Evolutionary conservation across 2,797 vertebrate genomes (phyloP), one percentile per base, ranked within the genome.

Genomic region (Lerista edwardsae): DNA sequence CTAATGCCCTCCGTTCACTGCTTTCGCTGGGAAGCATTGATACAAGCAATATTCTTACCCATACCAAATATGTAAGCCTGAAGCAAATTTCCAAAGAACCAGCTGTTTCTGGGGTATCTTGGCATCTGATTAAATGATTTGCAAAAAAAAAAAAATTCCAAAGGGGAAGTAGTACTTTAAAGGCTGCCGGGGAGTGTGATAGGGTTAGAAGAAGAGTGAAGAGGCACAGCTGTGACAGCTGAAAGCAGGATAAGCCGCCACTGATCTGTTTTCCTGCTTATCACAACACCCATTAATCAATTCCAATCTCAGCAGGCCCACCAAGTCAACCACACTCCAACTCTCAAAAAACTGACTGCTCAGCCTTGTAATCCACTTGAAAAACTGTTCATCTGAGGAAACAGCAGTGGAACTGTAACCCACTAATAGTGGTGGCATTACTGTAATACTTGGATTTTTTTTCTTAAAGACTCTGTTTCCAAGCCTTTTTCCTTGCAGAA

Each of bases 151-250:
- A 73, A 75, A 94, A 94, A 95, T 96, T 93, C 94, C 91, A 88
- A 73, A 83, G 91, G 90, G 92, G 95, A 94, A 85, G 90, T 93
- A 92, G 88, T 82, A 87, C 91, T 93, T 90, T 91, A 92, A 87
- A 91, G 89, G 91, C 91, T 91, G 84, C 90, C 89, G 62, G 91
- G 34, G 89, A 93, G 87, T 68, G 34, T 14, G 82, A 86, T 91
- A 90, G 90, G 92, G 86, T 85, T 87, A 86, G 80, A 92, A 89
- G 86, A 91, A 91, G 93, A 90, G 89, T 93, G 90, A 95, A 95
- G 92, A 91, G 92, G 92, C 91, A 88, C 94, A 94, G 94, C 94
- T 94, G 94, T 89, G 91, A 95, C 95, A 95, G 95, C 95, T 94
- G 95, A 95, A 89, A 92, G 90, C 91, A 80, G 92, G 86, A 92